These are phyloP conservation scores for Lydus trimaculatus DNA, from an alignment of 2,888 invertebrate species.

Conservation along the genomic window DNA sequence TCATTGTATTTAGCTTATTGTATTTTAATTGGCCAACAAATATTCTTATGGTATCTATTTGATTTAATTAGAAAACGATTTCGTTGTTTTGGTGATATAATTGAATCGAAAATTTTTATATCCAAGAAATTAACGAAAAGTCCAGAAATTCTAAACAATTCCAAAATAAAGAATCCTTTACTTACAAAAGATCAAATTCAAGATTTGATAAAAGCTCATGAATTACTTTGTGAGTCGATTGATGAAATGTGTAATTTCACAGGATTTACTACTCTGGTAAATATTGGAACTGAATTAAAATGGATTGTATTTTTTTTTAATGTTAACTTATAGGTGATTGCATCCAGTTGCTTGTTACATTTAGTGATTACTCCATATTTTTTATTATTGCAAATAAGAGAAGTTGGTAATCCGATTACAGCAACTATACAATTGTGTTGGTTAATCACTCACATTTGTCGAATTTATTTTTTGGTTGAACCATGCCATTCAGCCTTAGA, in stretches of 20 bases:
- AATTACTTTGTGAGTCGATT: not conserved
- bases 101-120: not conserved
- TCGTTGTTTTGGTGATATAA: not conserved
- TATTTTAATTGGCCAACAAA: constrained; percentile 66
- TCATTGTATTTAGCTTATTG: constrained; percentile 68
- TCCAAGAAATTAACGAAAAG: not conserved
- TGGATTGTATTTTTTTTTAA: constrained; percentile 32
- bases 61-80: constrained; percentile 10
- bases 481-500: constrained; percentile 66
- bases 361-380: constrained; percentile 70
- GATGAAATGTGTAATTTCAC: constrained; percentile 3
- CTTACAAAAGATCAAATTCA: not conserved
- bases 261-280: constrained; percentile 33
- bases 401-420: constrained; percentile 49
- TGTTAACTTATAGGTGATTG: constrained; percentile 58
- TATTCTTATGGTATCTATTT: constrained; percentile 68
- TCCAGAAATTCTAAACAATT: not conserved
- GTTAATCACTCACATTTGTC: constrained; percentile 64
- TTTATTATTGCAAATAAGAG: constrained; percentile 65
- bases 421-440: constrained; percentile 65
- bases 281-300: not conserved
- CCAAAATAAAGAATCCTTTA: not conserved
- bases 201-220: not conserved
- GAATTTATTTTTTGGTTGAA: constrained; percentile 67
- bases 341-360: constrained; percentile 66